Evolutionary conservation across 2,797 vertebrate species (phyloP).

Genomic region (Rhinophrynus dorsalis): DNA sequence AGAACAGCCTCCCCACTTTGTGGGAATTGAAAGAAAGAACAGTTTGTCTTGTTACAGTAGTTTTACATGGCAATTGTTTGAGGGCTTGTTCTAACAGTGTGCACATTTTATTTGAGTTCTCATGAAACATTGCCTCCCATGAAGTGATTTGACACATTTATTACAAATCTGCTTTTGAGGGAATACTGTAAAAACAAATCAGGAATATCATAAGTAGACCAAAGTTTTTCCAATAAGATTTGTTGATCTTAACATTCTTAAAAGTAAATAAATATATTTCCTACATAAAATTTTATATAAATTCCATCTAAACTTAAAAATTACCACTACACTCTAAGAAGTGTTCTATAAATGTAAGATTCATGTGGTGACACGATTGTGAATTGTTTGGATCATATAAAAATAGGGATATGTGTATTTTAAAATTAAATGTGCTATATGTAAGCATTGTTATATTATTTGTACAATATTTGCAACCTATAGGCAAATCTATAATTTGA

Average conservation of each 20-base stretch:
- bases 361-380: too few species aligned
- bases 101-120: conserved; percentile 42
- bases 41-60: conserved; percentile 35
- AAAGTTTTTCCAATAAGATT: conserved; percentile 15
- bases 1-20: conserved; percentile 36
- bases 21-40: conserved; percentile 36
- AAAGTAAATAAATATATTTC: conserved; percentile 26
- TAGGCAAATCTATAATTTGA: too few species aligned
- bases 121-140: conserved; percentile 40
- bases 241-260: conserved; percentile 7
- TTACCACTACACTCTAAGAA: too few species aligned
- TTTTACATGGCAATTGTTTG: conserved; percentile 41
- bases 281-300: conserved; percentile 15
- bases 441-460: too few species aligned
- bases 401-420: too few species aligned
- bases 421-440: too few species aligned
- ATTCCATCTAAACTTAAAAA: not conserved
- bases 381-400: too few species aligned
- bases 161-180: conserved; percentile 30
- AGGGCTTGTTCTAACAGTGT: conserved; percentile 42
- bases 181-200: conserved; percentile 37
- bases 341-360: too few species aligned
- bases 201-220: conserved; percentile 1
- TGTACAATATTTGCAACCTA: too few species aligned
- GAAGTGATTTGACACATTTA: conserved; percentile 43